These are phyloP conservation scores for Heteronetta atricapilla DNA, from an alignment of 2,113 vertebrate genomes.

Conservation along the genomic window DNA sequence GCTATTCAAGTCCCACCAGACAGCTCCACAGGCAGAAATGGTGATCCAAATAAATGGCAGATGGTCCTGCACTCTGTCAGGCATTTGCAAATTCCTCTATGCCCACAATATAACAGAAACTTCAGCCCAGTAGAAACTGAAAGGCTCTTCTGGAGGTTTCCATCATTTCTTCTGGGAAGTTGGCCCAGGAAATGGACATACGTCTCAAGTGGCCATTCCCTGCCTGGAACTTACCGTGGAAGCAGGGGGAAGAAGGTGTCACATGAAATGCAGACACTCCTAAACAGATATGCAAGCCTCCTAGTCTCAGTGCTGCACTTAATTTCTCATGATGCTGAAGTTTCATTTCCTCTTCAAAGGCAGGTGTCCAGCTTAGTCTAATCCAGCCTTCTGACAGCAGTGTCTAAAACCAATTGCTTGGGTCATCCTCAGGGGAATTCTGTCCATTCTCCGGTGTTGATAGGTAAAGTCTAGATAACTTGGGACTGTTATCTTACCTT, in stretches of 20 bases:
- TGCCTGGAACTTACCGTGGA: neutral
- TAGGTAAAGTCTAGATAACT: neutral
- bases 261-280: neutral
- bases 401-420: neutral
- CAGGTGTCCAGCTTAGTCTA: neutral
- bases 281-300: neutral
- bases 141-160: neutral
- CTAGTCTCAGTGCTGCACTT: neutral
- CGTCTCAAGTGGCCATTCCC: neutral
- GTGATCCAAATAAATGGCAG: neutral
- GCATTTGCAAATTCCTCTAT: neutral
- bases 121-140: neutral
- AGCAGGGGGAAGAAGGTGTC: neutral
- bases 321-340: neutral
- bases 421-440: neutral
- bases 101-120: fast-evolving
- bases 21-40: neutral
- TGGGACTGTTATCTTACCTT: neutral
- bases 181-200: neutral
- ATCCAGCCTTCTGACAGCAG: neutral
- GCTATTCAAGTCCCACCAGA: neutral
- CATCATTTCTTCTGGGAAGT: neutral
- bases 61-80: neutral
- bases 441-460: neutral
- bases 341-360: neutral